Percentiles rank a stretch among this genome's conserved stretches.
These are phyloP conservation scores for Phaetusa simplex DNA, from an alignment of 2,113 vertebrate genomes.

Conservation along the genomic window DNA sequence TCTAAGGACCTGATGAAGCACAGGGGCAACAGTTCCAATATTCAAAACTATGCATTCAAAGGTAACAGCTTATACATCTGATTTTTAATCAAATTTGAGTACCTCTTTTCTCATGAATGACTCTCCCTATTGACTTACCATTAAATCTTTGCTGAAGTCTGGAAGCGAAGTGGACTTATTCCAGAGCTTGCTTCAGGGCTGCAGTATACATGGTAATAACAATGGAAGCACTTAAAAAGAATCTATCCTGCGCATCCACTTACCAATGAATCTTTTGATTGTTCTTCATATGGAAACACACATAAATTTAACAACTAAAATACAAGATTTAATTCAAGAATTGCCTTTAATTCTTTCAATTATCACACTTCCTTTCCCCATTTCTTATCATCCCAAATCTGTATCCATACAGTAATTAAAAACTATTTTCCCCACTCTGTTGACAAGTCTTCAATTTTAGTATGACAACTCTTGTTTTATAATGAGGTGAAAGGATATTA, in stretches of 20 bases:
- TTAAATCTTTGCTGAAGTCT: neutral
- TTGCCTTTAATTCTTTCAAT: conserved; percentile 22
- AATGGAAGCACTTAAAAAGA: neutral
- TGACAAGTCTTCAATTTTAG: conserved; percentile 70
- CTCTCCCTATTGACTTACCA: neutral
- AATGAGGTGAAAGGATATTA: conserved; percentile 71
- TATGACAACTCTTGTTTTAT: conserved; percentile 71
- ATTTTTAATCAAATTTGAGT: neutral
- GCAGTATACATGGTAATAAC: neutral
- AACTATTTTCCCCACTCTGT: conserved; percentile 52
- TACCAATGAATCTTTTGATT: neutral
- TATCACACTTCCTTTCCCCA: conserved; percentile 9
- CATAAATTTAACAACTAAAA: conserved; percentile 5
- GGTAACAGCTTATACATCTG: neutral
- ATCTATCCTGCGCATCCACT: neutral
- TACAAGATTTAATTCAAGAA: conserved; percentile 43
- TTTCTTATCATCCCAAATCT: conserved; percentile 55
- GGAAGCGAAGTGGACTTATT: neutral
- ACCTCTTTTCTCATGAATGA: neutral
- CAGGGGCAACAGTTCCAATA: neutral
- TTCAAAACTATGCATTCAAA: neutral
- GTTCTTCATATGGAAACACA: neutral
- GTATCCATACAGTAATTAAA: conserved; percentile 70
- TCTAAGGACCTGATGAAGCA: neutral
- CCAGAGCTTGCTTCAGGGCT: neutral